phyloP scores from a whole-genome alignment of 2,113 vertebrate species.

The Oophaga pumilio region DNA sequence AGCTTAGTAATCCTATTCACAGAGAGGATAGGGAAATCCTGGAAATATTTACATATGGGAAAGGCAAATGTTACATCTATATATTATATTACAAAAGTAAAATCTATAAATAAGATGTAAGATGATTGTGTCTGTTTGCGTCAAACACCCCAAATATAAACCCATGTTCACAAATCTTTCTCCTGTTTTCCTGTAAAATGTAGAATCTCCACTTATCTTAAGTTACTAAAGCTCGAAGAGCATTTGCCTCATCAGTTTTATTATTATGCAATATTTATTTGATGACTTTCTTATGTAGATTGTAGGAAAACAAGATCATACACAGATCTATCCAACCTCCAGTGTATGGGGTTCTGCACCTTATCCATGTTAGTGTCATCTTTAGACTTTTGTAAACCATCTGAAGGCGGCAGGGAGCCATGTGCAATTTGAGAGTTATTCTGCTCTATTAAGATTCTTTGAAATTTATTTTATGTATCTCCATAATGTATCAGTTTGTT shows the following conservation, averaged over 20 bases:
- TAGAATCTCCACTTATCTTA: not conserved
- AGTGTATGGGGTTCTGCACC: no score
- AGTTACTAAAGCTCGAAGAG: not conserved
- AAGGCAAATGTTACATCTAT: not conserved
- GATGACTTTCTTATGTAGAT: no score
- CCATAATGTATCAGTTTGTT: no score
- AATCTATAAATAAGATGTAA: not conserved
- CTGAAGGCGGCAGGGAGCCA: no score
- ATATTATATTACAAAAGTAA: no score
- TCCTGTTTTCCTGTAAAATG: not conserved
- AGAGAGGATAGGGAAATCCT: not conserved
- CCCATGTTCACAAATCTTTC: not conserved
- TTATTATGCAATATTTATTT: not conserved
- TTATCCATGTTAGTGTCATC: no score
- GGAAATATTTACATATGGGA: slow-evolving; percentile 37
- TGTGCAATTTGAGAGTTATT: no score
- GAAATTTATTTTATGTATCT: no score
- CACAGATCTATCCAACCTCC: no score
- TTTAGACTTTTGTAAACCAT: no score
- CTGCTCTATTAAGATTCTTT: no score
- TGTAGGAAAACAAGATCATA: no score
- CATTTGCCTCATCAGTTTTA: not conserved
- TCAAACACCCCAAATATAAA: not conserved
- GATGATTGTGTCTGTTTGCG: not conserved
- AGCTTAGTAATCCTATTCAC: slow-evolving; percentile 3